Conservation (phyloP, 1,140 invertebrate species). For the Penaeus chinensis region DNA sequence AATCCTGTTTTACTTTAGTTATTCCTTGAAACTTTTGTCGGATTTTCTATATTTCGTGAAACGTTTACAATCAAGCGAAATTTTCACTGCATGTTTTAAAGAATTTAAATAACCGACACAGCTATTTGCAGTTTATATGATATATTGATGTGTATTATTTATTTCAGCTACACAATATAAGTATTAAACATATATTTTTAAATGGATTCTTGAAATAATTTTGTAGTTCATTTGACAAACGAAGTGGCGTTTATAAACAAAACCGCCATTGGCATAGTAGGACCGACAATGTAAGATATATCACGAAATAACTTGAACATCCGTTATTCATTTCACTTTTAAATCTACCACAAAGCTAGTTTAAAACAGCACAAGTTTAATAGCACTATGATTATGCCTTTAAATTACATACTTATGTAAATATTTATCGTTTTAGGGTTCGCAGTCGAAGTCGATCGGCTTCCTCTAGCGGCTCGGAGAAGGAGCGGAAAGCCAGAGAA, state of each 20-base stretch:
- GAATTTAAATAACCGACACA: too few relatives aligned
- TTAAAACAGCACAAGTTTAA: background rate
- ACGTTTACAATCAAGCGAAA: too few relatives aligned
- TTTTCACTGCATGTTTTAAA: too few relatives aligned
- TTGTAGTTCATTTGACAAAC: background rate
- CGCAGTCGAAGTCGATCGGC: conserved; percentile 45
- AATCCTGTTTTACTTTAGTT: too few relatives aligned
- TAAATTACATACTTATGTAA: too few relatives aligned
- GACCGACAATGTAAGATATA: conserved; percentile 6
- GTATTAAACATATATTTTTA: too few relatives aligned
- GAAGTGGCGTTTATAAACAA: conserved; percentile 5
- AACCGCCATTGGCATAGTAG: background rate
- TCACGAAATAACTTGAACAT: background rate
- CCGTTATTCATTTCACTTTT: background rate
- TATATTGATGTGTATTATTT: too few relatives aligned
- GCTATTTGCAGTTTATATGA: too few relatives aligned
- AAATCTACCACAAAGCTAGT: background rate
- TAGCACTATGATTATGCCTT: background rate
- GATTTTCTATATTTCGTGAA: too few relatives aligned
- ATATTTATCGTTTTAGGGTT: conserved; percentile 11
- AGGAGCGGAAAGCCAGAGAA: conserved; percentile 44
- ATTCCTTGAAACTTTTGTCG: too few relatives aligned
- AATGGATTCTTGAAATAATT: too few relatives aligned
- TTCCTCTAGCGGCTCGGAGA: conserved; percentile 38
- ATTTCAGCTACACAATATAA: too few relatives aligned